Evolutionary conservation across 2,888 invertebrate species (phyloP).

Genomic region (Trimorus sp.): DNA sequence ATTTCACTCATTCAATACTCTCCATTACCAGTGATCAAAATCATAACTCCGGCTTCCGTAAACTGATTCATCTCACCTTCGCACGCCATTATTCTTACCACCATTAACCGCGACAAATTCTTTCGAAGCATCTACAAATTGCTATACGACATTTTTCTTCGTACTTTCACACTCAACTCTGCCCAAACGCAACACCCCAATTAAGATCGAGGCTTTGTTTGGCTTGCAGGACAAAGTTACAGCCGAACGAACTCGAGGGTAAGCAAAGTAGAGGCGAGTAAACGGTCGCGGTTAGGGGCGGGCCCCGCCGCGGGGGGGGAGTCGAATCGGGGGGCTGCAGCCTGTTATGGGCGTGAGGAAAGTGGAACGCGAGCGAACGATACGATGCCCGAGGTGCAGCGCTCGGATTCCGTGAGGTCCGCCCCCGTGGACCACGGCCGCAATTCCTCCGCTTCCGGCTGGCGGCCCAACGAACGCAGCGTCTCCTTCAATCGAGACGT

Average conservation of each 20-base stretch:
- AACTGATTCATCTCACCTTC: too few relatives aligned
- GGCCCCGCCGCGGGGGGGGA: constrained; percentile 40
- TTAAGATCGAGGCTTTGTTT: constrained; percentile 75
- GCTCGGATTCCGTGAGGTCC: constrained; percentile 82
- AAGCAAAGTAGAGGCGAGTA: constrained; percentile 51
- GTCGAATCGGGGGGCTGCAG: constrained; percentile 48
- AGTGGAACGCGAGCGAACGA: constrained; percentile 69
- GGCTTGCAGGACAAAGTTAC: constrained; percentile 74
- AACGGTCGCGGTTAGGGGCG: constrained; percentile 43
- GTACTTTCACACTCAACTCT: too few relatives aligned
- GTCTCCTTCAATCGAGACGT: constrained; percentile 96
- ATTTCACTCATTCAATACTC: too few relatives aligned
- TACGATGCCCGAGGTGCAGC: constrained; percentile 84
- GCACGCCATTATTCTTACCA: too few relatives aligned
- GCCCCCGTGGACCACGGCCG: constrained; percentile 70
- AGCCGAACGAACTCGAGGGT: constrained; percentile 49
- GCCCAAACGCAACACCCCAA: constrained; percentile 5
- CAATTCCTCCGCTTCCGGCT: constrained; percentile 76
- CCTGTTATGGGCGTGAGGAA: constrained; percentile 75
- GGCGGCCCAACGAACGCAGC: constrained; percentile 84
- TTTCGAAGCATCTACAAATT: too few relatives aligned
- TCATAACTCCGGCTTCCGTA: too few relatives aligned
- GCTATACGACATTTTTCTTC: too few relatives aligned
- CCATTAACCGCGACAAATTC: too few relatives aligned
- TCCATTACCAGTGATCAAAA: too few relatives aligned